Conservation (phyloP, 2,888 invertebrate species). For the Caenorhabditis parvicauda region DNA sequence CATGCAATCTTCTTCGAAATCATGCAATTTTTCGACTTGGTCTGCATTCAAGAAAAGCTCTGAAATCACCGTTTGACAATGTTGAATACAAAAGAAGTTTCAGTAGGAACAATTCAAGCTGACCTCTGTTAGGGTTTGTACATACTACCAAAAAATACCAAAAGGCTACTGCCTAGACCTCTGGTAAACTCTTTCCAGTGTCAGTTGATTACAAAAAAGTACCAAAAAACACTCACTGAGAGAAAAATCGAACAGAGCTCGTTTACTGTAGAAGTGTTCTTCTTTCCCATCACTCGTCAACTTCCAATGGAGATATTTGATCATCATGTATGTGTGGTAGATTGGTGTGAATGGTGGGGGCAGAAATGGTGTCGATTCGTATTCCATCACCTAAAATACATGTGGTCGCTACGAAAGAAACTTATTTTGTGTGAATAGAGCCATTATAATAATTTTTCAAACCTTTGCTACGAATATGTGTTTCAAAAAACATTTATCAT, state of each 20-base stretch:
- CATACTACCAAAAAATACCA: neutral
- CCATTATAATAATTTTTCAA: neutral
- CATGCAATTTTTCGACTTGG: constrained; percentile 88
- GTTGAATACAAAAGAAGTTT: neutral
- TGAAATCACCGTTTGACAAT: constrained; percentile 13
- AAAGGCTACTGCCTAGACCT: neutral
- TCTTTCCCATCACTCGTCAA: constrained; percentile 63
- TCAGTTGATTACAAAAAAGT: neutral
- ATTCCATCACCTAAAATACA: constrained; percentile 83
- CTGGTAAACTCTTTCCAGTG: no score
- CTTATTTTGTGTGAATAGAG: neutral
- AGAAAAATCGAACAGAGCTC: constrained; percentile 48
- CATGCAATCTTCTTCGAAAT: constrained; percentile 93
- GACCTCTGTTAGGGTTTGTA: neutral
- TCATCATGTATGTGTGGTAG: constrained; percentile 48
- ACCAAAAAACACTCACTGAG: constrained; percentile 46
- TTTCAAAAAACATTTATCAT: neutral
- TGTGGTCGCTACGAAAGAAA: no score
- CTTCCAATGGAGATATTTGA: constrained; percentile 31
- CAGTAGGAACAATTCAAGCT: neutral
- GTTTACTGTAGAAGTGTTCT: constrained; percentile 63
- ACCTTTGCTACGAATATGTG: neutral
- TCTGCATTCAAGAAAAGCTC: constrained; percentile 68
- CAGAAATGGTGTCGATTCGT: constrained; percentile 92
- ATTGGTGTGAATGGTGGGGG: constrained; percentile 72